phyloP scores from a whole-genome alignment of 2,797 vertebrate genomes.

The Macrochelys suwanniensis region DNA sequence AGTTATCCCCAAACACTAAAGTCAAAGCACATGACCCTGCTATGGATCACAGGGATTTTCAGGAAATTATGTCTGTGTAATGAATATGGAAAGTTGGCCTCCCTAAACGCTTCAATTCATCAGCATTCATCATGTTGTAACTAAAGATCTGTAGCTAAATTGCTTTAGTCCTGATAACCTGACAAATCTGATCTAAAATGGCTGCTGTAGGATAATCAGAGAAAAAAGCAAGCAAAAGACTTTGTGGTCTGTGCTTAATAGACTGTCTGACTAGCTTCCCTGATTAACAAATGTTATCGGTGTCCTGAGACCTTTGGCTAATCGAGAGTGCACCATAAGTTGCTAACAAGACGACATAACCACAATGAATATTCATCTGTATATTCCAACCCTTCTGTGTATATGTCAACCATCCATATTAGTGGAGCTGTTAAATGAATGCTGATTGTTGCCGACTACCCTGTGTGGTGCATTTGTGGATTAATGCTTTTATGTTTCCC shows the following conservation, averaged over 20 bases:
- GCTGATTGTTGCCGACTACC: too few relatives aligned
- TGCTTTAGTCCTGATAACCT: neutral
- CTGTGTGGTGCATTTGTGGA: neutral
- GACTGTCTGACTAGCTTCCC: neutral
- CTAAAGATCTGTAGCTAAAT: neutral
- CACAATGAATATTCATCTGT: neutral
- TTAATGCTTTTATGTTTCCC: neutral
- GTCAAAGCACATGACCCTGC: neutral
- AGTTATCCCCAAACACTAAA: neutral
- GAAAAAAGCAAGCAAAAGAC: neutral
- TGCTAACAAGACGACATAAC: neutral
- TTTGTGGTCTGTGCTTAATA: neutral
- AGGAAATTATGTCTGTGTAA: neutral
- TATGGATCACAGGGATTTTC: neutral
- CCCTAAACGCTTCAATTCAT: neutral
- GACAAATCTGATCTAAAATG: too few relatives aligned
- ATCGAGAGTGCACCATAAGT: neutral
- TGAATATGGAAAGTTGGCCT: neutral
- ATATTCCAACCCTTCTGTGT: neutral
- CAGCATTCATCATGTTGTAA: neutral
- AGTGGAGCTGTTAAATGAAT: neutral
- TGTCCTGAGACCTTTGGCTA: neutral
- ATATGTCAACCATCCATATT: neutral
- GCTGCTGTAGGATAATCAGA: neutral
- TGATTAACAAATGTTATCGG: neutral